These are phyloP conservation scores for Gadus macrocephalus DNA, from an alignment of 2,113 vertebrate species.

Conservation along the genomic window DNA sequence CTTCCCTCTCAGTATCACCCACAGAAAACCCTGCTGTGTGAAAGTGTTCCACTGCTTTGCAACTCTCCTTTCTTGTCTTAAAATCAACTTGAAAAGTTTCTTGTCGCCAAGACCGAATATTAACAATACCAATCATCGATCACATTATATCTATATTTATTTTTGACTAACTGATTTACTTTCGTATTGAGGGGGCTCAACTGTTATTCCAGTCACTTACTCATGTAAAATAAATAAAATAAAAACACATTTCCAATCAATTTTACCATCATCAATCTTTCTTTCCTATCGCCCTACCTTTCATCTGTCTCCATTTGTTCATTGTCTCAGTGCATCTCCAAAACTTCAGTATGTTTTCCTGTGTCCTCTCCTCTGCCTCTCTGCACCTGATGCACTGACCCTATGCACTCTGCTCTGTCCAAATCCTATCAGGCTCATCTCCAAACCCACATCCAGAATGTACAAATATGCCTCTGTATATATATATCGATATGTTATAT, in stretches of 20 bases:
- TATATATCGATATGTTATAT: neutral
- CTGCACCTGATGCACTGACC: neutral
- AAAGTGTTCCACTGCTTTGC: too few species aligned
- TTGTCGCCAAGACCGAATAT: neutral
- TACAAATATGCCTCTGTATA: neutral
- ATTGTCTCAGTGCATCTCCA: neutral
- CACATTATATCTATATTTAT: neutral
- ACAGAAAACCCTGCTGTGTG: too few species aligned
- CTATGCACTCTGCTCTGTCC: slow-evolving; percentile 5
- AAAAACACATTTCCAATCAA: too few species aligned
- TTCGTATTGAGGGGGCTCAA: too few species aligned
- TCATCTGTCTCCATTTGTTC: neutral
- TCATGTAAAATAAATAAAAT: too few species aligned
- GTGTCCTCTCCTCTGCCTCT: slow-evolving; percentile 6
- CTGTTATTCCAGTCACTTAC: too few species aligned
- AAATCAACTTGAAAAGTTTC: neutral
- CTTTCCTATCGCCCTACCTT: too few species aligned
- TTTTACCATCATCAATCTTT: too few species aligned
- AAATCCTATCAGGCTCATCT: slow-evolving; percentile 3
- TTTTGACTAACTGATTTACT: too few species aligned
- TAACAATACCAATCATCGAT: neutral
- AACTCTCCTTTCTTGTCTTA: too few species aligned
- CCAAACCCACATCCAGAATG: neutral
- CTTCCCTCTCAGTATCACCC: neutral
- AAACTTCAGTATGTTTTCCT: slow-evolving; percentile 13